Percentiles rank a stretch among this genome's conserved stretches.
phyloP scores from a whole-genome alignment of 2,113 vertebrate genomes.

The Charina bottae region DNA sequence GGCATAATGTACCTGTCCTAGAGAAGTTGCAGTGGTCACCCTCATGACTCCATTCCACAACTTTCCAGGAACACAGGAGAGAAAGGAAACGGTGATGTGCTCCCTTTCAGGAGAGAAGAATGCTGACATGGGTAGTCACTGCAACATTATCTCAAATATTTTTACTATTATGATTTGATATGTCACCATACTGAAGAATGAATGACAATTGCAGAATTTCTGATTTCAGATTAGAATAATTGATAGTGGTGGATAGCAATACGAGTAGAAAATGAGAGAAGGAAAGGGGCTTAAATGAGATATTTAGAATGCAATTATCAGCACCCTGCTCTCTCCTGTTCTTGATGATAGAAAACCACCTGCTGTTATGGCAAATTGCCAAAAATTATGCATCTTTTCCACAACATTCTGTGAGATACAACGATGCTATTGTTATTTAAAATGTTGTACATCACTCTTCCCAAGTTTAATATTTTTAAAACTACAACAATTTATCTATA shows the following conservation, averaged over 20 bases:
- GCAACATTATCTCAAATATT: not conserved
- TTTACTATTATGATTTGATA: not conserved
- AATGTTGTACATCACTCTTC: no score
- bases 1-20: not conserved
- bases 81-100: no score
- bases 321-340: not conserved
- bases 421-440: no score
- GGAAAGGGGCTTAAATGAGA: not conserved
- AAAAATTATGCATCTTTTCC: no score
- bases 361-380: no score
- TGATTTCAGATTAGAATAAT: not conserved
- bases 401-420: no score
- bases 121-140: not conserved
- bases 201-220: not conserved
- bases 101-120: not conserved
- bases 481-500: no score
- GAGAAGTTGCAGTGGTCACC: not conserved
- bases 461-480: no score
- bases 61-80: not conserved
- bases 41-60: not conserved
- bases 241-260: not conserved
- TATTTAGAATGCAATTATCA: not conserved
- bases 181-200: not conserved
- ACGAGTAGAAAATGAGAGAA: not conserved
- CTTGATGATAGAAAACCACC: not conserved